A percentile compares a stretch with the other conserved stretches of the same genome.
phyloP scores from a whole-genome alignment of 2,888 invertebrate genomes.

The Trachelus troglodyta region DNA sequence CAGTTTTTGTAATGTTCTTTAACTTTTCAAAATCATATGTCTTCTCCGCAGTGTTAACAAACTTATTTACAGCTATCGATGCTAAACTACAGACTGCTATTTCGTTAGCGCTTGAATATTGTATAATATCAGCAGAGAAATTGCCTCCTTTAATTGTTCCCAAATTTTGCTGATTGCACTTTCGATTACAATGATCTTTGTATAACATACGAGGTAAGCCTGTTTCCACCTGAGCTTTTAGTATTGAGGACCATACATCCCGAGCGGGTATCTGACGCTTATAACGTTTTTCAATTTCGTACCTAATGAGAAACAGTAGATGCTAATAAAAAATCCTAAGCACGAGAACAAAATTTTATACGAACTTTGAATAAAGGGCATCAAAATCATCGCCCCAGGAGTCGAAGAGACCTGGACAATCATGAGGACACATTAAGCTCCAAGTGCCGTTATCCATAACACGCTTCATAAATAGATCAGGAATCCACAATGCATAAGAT shows the following conservation, averaged over 20 bases:
- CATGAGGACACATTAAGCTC: slow-evolving; percentile 97
- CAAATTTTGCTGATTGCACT: slow-evolving; percentile 97
- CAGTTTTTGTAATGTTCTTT: slow-evolving; percentile 86
- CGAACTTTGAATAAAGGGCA: slow-evolving; percentile 79
- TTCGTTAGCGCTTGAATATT: slow-evolving; percentile 93
- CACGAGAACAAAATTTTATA: not conserved
- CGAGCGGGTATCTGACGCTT: slow-evolving; percentile 82
- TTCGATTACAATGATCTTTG: slow-evolving; percentile 95
- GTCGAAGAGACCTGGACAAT: slow-evolving; percentile 90
- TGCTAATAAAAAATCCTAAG: not conserved
- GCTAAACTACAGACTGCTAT: slow-evolving; percentile 98
- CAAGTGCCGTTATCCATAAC: slow-evolving; percentile 87
- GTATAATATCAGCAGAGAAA: slow-evolving; percentile 97
- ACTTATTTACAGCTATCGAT: slow-evolving; percentile 96
- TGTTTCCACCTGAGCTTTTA: slow-evolving; percentile 96
- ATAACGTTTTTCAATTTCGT: slow-evolving; percentile 82
- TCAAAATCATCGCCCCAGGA: slow-evolving; percentile 97
- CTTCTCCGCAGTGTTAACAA: slow-evolving; percentile 79
- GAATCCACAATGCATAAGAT: slow-evolving; percentile 98
- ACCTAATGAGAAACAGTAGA: slow-evolving; percentile 64
- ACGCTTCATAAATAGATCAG: slow-evolving; percentile 97
- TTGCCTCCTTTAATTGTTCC: slow-evolving; percentile 99
- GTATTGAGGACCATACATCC: slow-evolving; percentile 92
- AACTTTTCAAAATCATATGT: slow-evolving; percentile 90
- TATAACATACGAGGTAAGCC: slow-evolving; percentile 98